These are phyloP conservation scores for Leuctra nigra DNA, from an alignment of 2,888 invertebrate genomes.

Conservation along the genomic window DNA sequence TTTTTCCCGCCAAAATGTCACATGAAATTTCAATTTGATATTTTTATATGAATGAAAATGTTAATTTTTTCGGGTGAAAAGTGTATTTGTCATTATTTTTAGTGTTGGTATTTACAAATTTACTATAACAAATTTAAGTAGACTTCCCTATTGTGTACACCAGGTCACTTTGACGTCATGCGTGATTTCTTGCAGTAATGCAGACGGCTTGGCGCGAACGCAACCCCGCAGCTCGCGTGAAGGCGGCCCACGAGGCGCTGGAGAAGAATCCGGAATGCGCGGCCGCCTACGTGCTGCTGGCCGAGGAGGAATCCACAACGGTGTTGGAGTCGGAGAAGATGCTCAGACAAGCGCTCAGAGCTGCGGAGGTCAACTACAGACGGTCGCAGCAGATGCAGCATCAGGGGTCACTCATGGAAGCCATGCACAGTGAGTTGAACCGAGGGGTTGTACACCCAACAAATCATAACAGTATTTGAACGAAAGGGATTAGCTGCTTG, in stretches of 20 bases:
- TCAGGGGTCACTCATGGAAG: constrained; percentile 65
- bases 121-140: too few relatives aligned
- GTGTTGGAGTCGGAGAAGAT: constrained; percentile 82
- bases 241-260: constrained; percentile 83
- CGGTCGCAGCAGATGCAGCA: constrained; percentile 77
- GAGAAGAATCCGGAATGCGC: constrained; percentile 88
- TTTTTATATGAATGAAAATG: too few relatives aligned
- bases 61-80: too few relatives aligned
- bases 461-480: too few relatives aligned
- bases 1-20: too few relatives aligned
- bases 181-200: constrained; percentile 65
- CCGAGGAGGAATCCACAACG: constrained; percentile 94
- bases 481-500: too few relatives aligned
- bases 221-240: constrained; percentile 82
- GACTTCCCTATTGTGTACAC: too few relatives aligned
- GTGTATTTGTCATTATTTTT: too few relatives aligned
- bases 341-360: constrained; percentile 73
- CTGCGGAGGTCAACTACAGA: constrained; percentile 72
- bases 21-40: too few relatives aligned
- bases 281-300: constrained; percentile 87
- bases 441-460: too few relatives aligned
- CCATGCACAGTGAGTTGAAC: constrained; percentile 52
- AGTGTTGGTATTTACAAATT: too few relatives aligned
- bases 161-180: too few relatives aligned
- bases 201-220: constrained; percentile 95